Evolutionary conservation across 2,888 invertebrate species (phyloP), one percentile per base, ranked within the genome.

Genomic region (Sarcophaga subvicina): DNA sequence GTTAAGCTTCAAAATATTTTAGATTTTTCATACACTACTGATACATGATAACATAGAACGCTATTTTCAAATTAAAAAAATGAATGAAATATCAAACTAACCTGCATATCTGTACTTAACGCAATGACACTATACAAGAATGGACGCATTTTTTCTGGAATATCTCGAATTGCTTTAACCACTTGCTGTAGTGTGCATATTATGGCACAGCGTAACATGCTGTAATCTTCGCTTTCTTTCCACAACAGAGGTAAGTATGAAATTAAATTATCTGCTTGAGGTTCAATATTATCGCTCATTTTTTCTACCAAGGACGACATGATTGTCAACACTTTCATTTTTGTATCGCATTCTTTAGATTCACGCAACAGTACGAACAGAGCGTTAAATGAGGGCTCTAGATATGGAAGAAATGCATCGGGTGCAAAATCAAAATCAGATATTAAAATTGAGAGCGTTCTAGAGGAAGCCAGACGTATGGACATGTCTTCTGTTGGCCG

Each of bases 401-500:
- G 95, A 93, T 96, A 98, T 25, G 97, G 97, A 87, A 96, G 94
- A 93, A 99, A 98, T 91, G 97, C 96, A 87, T 97, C 97, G 0
- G 96, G 95, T 90, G 96, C 96, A 94, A 99, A 99, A 91, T 98
- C 97, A 94, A 98, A 98, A 93, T 98, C 98, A 90, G 98, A 98
- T 60, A 99, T 96, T 1, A 97, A 96, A 90, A 95, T 95, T 92
- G 97, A 96, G 6, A 99, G 94, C 0, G 98, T 97, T 88, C 96
- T 96, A 0, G 98, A 97, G 6, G 98, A 97, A 2, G 98, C 96
- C 86, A 99, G 94, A 90, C 98, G 95, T 49, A 99, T 98, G 3
- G 98, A 98, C 91, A 98, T 96, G 92, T 99, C 98, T 93, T 98
- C 98, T 63, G 95, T 95, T 0, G 95, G 94, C 63, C 95, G 94